Percentiles rank a stretch among this genome's conserved stretches.
Conservation (phyloP, 2,797 vertebrate species). For the Schizothorax lantsangensis region DNA sequence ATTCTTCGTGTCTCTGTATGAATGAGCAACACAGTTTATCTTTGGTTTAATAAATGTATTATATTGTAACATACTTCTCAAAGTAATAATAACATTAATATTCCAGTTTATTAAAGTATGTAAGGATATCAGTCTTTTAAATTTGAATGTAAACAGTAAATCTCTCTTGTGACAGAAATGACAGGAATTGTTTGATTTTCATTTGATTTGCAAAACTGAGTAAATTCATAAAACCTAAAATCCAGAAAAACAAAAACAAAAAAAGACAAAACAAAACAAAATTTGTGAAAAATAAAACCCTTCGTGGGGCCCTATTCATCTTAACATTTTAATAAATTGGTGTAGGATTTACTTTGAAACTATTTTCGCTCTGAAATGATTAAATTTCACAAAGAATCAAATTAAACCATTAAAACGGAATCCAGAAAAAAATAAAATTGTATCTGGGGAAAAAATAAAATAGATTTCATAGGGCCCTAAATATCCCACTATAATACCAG, state of each 20-base stretch:
- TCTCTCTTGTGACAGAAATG: background rate
- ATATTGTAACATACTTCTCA: background rate
- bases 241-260: background rate
- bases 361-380: no score
- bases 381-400: background rate
- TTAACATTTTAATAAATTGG: no score
- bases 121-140: background rate
- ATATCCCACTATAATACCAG: background rate
- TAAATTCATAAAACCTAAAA: background rate
- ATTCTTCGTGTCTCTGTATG: background rate
- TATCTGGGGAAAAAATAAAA: background rate
- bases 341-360: no score
- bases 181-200: background rate
- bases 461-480: background rate
- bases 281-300: background rate
- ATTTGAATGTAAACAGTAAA: background rate
- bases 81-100: background rate
- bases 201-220: background rate
- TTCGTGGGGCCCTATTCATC: background rate
- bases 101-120: background rate
- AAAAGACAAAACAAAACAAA: background rate
- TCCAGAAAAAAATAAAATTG: background rate
- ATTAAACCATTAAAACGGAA: background rate
- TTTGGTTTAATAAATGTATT: background rate
- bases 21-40: background rate